A percentile compares a stretch with the other conserved stretches of the same genome.
Evolutionary conservation across 2,797 vertebrate species (phyloP).

Genomic region (Leuciscus waleckii): DNA sequence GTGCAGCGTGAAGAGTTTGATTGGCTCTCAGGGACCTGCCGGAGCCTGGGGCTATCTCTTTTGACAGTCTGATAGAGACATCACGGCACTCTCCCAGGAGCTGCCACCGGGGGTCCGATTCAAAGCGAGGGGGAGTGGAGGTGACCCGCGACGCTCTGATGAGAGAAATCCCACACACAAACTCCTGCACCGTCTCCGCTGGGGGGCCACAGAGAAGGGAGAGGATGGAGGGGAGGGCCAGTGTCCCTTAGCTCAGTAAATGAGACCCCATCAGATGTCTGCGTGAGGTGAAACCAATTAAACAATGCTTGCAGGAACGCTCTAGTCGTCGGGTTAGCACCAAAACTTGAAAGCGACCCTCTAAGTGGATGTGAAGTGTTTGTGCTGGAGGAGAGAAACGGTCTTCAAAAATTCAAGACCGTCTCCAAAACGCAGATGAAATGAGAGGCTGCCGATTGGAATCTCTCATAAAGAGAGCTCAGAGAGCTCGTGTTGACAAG

Average conservation of each 20-base stretch:
- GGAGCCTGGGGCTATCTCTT: constrained; percentile 85
- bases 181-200: constrained; percentile 71
- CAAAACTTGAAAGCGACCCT: constrained; percentile 60
- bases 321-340: constrained; percentile 66
- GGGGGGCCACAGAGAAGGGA: constrained; percentile 57
- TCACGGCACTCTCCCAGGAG: constrained; percentile 84
- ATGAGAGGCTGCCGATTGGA: constrained; percentile 29
- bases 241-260: constrained; percentile 69
- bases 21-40: constrained; percentile 83
- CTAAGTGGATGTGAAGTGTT: constrained; percentile 57
- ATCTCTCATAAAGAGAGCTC: constrained; percentile 10
- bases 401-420: constrained; percentile 45
- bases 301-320: constrained; percentile 70
- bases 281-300: constrained; percentile 81
- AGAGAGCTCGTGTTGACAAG: not conserved
- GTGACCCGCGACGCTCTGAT: constrained; percentile 80
- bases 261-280: constrained; percentile 71
- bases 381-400: constrained; percentile 32
- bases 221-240: constrained; percentile 42
- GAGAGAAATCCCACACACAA: constrained; percentile 81
- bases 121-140: constrained; percentile 84
- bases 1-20: constrained; percentile 84
- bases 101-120: constrained; percentile 84
- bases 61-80: constrained; percentile 89
- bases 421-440: constrained; percentile 33